Percentiles rank a stretch among this genome's conserved stretches.
phyloP scores from a whole-genome alignment of 2,888 invertebrate species.

The Tachina fera region DNA sequence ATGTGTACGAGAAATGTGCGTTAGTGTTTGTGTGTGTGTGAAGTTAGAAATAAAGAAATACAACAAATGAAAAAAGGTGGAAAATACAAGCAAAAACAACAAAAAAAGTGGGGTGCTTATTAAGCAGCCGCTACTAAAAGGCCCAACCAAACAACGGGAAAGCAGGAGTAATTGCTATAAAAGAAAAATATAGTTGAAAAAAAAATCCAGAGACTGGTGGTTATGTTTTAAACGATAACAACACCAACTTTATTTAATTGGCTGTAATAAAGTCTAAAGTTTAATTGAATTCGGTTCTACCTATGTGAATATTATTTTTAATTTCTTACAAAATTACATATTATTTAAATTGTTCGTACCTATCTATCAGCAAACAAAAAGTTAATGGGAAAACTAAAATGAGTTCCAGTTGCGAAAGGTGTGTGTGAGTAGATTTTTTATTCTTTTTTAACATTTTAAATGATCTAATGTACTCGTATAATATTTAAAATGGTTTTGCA shows the following conservation, averaged over 20 bases:
- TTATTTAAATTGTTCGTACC: not conserved
- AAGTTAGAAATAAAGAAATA: constrained; percentile 76
- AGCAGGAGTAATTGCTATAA: constrained; percentile 59
- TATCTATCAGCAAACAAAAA: constrained; percentile 21
- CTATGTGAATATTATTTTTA: constrained; percentile 30
- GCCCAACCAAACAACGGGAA: constrained; percentile 55
- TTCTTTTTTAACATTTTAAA: constrained; percentile 12
- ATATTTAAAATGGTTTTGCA: not conserved
- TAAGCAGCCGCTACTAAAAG: constrained; percentile 53
- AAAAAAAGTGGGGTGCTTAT: constrained; percentile 68
- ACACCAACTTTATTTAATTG: constrained; percentile 23
- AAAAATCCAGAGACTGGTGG: constrained; percentile 19
- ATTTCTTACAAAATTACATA: constrained; percentile 8
- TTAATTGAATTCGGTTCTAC: not conserved
- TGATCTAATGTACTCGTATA: constrained; percentile 5
- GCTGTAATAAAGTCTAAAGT: constrained; percentile 1
- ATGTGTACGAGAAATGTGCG: constrained; percentile 70
- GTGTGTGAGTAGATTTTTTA: constrained; percentile 74
- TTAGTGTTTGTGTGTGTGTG: constrained; percentile 68
- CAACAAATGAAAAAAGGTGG: constrained; percentile 69
- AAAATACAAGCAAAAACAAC: constrained; percentile 61
- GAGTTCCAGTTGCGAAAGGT: constrained; percentile 82
- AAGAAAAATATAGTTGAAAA: constrained; percentile 73
- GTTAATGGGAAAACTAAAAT: constrained; percentile 75
- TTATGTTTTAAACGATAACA: constrained; percentile 29